phyloP scores from a whole-genome alignment of 2,797 vertebrate species.

The Staurois parvus region DNA sequence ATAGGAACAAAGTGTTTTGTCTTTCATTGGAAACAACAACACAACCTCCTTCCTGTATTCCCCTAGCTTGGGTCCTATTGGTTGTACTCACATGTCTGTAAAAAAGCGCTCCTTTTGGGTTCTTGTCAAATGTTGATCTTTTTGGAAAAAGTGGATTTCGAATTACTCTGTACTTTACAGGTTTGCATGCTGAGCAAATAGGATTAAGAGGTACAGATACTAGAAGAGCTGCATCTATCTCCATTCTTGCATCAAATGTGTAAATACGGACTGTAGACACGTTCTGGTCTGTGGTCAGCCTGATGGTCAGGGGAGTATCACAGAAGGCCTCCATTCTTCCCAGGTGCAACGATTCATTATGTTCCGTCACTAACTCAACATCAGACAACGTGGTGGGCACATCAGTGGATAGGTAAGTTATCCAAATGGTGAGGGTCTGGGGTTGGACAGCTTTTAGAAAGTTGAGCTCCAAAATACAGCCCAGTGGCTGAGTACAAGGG shows the following conservation, averaged over 20 bases:
- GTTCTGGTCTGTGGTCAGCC: slow-evolving; percentile 78
- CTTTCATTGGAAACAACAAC: no score
- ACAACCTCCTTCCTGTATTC: no score
- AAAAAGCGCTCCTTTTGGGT: slow-evolving; percentile 79
- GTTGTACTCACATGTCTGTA: slow-evolving; percentile 82
- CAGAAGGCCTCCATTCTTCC: slow-evolving; percentile 89
- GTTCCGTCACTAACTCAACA: slow-evolving; percentile 84
- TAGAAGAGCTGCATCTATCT: slow-evolving; percentile 91
- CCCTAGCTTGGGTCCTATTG: neutral
- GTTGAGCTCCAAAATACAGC: slow-evolving; percentile 88
- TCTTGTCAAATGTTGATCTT: slow-evolving; percentile 62
- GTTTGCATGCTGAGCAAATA: slow-evolving; percentile 84
- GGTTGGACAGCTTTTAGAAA: slow-evolving; percentile 87
- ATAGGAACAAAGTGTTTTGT: no score
- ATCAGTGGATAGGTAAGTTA: slow-evolving; percentile 87
- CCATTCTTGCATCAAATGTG: slow-evolving; percentile 94
- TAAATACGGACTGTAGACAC: slow-evolving; percentile 85
- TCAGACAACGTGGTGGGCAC: slow-evolving; percentile 81
- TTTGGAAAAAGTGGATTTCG: slow-evolving; percentile 82
- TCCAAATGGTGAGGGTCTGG: slow-evolving; percentile 87
- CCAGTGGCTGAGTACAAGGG: slow-evolving; percentile 86
- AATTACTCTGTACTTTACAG: slow-evolving; percentile 82
- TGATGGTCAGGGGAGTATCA: slow-evolving; percentile 88
- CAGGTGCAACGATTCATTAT: slow-evolving; percentile 81
- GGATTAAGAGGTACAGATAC: slow-evolving; percentile 82